Conservation (phyloP, 2,888 invertebrate genomes). For the Diarsia mendica region DNA sequence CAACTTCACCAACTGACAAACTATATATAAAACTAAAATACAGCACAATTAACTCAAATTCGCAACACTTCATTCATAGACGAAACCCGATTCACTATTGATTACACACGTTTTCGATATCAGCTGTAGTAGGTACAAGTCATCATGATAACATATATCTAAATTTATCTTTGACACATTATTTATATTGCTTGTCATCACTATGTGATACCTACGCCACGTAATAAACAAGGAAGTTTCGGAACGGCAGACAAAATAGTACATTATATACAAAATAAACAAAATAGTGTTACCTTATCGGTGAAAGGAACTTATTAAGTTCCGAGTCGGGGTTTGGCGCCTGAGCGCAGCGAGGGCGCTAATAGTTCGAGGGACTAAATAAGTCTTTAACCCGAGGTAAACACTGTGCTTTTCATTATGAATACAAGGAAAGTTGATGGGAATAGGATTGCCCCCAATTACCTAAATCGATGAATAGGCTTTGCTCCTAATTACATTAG, state of each 20-base stretch:
- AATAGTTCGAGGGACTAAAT: too few species aligned
- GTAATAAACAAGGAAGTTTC: neutral
- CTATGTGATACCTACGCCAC: slow-evolving; percentile 17
- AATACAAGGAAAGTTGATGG: too few species aligned
- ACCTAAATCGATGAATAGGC: too few species aligned
- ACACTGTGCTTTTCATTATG: too few species aligned
- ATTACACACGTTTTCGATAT: slow-evolving; percentile 23
- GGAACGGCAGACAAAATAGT: neutral
- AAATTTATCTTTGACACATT: slow-evolving; percentile 9
- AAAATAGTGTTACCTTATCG: too few species aligned
- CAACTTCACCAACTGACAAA: slow-evolving; percentile 1
- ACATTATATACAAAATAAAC: too few species aligned
- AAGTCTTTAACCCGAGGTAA: too few species aligned
- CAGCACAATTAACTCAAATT: slow-evolving; percentile 16
- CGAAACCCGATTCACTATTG: slow-evolving; percentile 12
- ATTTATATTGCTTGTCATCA: slow-evolving; percentile 15
- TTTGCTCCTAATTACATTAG: too few species aligned
- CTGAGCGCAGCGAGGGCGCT: too few species aligned
- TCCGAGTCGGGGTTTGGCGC: too few species aligned
- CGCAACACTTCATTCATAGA: slow-evolving; percentile 28
- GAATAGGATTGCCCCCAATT: too few species aligned
- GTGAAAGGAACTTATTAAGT: too few species aligned
- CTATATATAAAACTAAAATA: slow-evolving; percentile 3
- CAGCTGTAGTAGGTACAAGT: slow-evolving; percentile 3
- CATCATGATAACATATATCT: slow-evolving; percentile 44